Conservation (phyloP, 2,113 vertebrate species). For the Pithys albifrons region DNA sequence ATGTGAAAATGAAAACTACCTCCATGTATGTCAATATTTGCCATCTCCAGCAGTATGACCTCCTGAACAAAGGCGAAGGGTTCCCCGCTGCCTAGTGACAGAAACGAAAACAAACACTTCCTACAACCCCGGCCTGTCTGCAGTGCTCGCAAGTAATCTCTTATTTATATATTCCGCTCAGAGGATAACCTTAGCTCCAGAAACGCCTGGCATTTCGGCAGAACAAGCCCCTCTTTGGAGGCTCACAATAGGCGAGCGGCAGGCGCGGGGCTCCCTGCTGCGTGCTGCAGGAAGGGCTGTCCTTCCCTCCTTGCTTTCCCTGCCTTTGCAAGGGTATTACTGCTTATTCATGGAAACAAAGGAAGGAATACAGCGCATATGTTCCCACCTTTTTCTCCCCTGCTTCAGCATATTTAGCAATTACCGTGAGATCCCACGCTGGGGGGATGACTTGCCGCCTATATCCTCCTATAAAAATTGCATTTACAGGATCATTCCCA, state of each 20-base stretch:
- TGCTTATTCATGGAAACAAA: background rate
- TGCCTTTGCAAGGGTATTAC: background rate
- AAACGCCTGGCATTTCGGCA: background rate
- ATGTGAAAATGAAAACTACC: conserved; percentile 52
- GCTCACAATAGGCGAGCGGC: background rate
- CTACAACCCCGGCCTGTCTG: conserved; percentile 18
- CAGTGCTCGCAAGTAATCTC: background rate
- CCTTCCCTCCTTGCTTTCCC: background rate
- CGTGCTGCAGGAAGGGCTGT: background rate
- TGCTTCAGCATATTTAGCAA: background rate
- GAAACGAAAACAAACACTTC: conserved; percentile 68
- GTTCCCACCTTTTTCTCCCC: background rate
- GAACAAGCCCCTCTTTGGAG: background rate
- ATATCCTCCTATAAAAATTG: background rate
- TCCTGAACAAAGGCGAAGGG: conserved; percentile 52
- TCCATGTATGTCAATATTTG: conserved; percentile 68
- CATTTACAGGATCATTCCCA: background rate
- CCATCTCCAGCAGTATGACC: conserved; percentile 41
- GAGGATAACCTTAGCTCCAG: conserved; percentile 18
- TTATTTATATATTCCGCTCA: conserved; percentile 28
- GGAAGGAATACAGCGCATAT: background rate
- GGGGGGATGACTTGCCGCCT: background rate
- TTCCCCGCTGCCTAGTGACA: conserved; percentile 66
- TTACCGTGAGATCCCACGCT: background rate
- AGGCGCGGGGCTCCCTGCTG: background rate